Evolutionary conservation across 2,797 vertebrate species (phyloP).

Genomic region (Enteromius trimaculatus): DNA sequence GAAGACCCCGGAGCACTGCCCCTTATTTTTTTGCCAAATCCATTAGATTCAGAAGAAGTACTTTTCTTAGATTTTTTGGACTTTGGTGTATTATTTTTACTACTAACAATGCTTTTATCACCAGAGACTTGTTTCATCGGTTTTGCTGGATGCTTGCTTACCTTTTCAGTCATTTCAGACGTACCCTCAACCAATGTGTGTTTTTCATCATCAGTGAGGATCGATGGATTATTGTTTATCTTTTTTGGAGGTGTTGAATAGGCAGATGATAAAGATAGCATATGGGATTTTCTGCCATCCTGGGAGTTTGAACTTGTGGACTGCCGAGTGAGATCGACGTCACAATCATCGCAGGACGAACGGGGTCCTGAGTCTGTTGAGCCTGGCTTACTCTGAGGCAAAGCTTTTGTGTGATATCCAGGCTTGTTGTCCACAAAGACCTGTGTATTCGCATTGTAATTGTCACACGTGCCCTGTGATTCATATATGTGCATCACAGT

Average conservation of each 20-base stretch:
- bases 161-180: constrained; percentile 38
- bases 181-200: constrained; percentile 36
- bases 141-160: constrained; percentile 27
- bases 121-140: constrained; percentile 35
- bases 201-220: constrained; percentile 50
- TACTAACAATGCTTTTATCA: constrained; percentile 40
- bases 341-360: constrained; percentile 73
- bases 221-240: constrained; percentile 57
- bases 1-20: constrained; percentile 43
- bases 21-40: constrained; percentile 63
- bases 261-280: constrained; percentile 75
- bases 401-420: constrained; percentile 52
- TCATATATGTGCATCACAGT: constrained; percentile 76
- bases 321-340: constrained; percentile 70
- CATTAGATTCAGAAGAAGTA: constrained; percentile 59
- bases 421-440: constrained; percentile 58
- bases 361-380: constrained; percentile 59
- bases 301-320: constrained; percentile 65
- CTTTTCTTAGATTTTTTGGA: constrained; percentile 53
- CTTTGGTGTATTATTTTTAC: constrained; percentile 58
- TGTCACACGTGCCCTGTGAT: constrained; percentile 70
- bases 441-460: constrained; percentile 70
- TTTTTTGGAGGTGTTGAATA: constrained; percentile 53
- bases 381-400: constrained; percentile 58
- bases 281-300: constrained; percentile 70